Evolutionary conservation across 64 coral and sea anemone species (phyloP), one percentile per base, ranked within the genome.

Genomic region (Stichodactyla helianthus): DNA sequence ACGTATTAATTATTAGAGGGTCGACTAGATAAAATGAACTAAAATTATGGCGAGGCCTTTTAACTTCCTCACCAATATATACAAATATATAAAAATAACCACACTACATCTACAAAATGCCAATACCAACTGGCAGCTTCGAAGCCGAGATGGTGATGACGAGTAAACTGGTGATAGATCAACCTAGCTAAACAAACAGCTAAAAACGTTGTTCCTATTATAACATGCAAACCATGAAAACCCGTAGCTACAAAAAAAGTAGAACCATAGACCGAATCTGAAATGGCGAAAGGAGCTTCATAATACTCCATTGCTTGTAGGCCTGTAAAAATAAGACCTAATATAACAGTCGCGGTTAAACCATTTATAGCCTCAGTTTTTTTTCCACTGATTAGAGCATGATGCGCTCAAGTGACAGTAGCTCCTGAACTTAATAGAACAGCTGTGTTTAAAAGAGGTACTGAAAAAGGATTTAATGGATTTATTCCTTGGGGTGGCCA

Each of bases 301-400:
- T 90, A 90, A 55, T 90, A 90, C 63, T 90, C 88, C 55, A 82
- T 84, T 85, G 81, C 88, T 78, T 90, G 88, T 90, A 90, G 64
- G 28, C 35, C 77, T 10, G 88, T 90, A 53, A 90, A 90, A 22
- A 85, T 25, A 51, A 90, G 8, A 25, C 88, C 88, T 74, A 85
- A 71, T 62, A 84, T 22, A 27, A 90, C 88, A 53, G 88, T 90
- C 20, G 55, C 17, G n/a, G 71, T 77, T 74, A 90, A 84, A 67
- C 82, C 88, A 70, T 57, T 50, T 18, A 90, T 85, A 17, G 88
- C 88, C 67, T 90, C 77, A 79, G 51, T 71, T 90, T 56, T 82
- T 53, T 85, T 84, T 15, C 88, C 88, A 44, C 77, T 82, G 51
- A 82, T 84, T 82, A 90, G 84, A 52, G 77, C 77, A 71, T 90